Evolutionary conservation across 2,797 vertebrate genomes (phyloP), one percentile per base, ranked within the genome.

Genomic region (Hephaestus fuliginosus): DNA sequence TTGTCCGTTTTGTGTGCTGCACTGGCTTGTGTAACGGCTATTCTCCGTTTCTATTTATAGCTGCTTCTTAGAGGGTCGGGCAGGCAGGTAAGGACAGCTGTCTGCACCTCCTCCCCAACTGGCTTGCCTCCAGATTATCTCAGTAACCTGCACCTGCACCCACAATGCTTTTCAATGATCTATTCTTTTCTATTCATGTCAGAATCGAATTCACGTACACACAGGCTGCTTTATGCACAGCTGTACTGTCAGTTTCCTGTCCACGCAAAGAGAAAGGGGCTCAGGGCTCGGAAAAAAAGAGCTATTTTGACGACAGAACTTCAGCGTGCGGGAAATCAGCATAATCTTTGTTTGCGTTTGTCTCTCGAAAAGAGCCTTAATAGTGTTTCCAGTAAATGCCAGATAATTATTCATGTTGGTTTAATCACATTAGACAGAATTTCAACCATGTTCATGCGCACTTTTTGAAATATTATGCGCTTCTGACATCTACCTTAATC

Each of bases 121-220:
- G 92, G 88, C 88, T 81, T 64, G 60, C 53, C 75, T 93, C 89
- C 93, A 93, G 84, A 89, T 90, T 86, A 89, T 91, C 83, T 86
- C 83, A 49, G 74, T 77, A 89, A 86, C 85, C 76, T 78, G 90
- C 94, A 94, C 92, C 92, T 94, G 91, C 88, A 92, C 82, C 85
- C 86, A 92, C 91, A 91, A 90, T 91, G 90, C 84, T 75, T 81
- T 77, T 91, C 89, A 90, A 88, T 91, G 60, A 61, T 67, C 90
- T 84, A 91, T 94, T 93, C 82, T 91, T 72, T 83, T 87, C 92
- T 78, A 93, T 92, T 93, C 90, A 91, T 84, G 86, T 83, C 78
- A 83, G 85, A 78, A 87, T 86, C 76, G 67, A 76, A 91, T 92
- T 91, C 86, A 86, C 80, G 63, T 70, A 77, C 75, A 74, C 79